A percentile compares a stretch with the other conserved stretches of the same genome.
Evolutionary conservation across 2,113 vertebrate genomes (phyloP).

Genomic region (Zapornia atra): DNA sequence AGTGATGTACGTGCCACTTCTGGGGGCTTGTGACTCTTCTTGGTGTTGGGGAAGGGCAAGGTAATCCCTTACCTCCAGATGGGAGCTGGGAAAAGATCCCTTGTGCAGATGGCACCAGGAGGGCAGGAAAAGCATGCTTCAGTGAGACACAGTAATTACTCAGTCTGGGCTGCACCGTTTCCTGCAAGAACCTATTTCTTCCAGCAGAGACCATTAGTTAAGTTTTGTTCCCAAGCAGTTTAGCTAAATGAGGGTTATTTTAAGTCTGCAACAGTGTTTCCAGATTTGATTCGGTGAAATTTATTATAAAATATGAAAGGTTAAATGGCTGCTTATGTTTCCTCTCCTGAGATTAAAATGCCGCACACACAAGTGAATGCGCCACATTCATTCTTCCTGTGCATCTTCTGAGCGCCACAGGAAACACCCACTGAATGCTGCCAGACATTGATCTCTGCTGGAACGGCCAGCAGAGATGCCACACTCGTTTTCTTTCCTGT

Average conservation of each 20-base stretch:
- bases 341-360: background rate
- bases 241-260: constrained; percentile 45
- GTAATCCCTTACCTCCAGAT: background rate
- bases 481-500: background rate
- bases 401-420: background rate
- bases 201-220: background rate
- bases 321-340: constrained; percentile 4
- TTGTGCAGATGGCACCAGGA: background rate
- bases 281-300: constrained; percentile 33
- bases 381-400: background rate
- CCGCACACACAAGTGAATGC: background rate
- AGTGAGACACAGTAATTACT: background rate
- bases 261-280: constrained; percentile 6
- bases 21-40: background rate
- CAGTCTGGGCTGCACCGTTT: background rate
- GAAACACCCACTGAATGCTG: background rate
- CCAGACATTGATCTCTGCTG: background rate
- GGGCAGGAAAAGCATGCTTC: background rate
- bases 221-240: constrained; percentile 8
- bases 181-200: constrained; percentile 6
- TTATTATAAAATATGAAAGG: constrained; percentile 21
- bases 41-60: background rate
- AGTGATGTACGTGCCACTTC: background rate
- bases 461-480: background rate
- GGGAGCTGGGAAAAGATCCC: background rate